These are phyloP conservation scores for Agrypnia vestita DNA, from an alignment of 1,140 invertebrate species.

Conservation along the genomic window DNA sequence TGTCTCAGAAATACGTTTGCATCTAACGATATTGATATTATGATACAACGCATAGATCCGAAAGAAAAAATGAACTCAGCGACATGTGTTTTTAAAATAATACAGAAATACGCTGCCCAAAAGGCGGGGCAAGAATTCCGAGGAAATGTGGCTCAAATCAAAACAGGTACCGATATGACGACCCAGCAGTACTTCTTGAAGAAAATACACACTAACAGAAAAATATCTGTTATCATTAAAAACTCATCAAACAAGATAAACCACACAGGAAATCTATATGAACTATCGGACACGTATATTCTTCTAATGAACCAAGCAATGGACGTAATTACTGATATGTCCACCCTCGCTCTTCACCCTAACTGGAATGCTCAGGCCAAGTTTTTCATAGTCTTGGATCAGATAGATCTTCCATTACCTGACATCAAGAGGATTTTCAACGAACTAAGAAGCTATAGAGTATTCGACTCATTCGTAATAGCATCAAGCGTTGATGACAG, in stretches of 20 bases:
- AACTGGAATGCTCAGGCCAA: background rate
- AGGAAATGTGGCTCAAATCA: background rate
- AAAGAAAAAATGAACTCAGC: background rate
- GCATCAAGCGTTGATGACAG: background rate
- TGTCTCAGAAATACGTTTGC: no score
- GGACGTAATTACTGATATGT: background rate
- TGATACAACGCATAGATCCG: background rate
- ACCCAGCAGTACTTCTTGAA: background rate
- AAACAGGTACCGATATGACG: background rate
- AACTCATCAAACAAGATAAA: background rate
- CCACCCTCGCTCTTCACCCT: background rate
- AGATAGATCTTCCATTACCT: background rate
- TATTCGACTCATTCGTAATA: conserved; percentile 5
- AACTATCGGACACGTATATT: background rate
- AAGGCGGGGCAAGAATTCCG: background rate
- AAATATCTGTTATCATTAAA: background rate
- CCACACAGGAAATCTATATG: background rate
- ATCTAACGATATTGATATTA: background rate
- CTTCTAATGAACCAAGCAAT: background rate
- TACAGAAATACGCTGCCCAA: background rate
- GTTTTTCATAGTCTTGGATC: background rate
- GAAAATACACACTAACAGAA: background rate
- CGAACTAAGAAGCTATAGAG: background rate
- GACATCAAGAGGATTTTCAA: background rate
- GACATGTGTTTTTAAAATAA: background rate